Evolutionary conservation across 2,797 vertebrate species (phyloP).

Genomic region (Gymnoscopelus microlampas): DNA sequence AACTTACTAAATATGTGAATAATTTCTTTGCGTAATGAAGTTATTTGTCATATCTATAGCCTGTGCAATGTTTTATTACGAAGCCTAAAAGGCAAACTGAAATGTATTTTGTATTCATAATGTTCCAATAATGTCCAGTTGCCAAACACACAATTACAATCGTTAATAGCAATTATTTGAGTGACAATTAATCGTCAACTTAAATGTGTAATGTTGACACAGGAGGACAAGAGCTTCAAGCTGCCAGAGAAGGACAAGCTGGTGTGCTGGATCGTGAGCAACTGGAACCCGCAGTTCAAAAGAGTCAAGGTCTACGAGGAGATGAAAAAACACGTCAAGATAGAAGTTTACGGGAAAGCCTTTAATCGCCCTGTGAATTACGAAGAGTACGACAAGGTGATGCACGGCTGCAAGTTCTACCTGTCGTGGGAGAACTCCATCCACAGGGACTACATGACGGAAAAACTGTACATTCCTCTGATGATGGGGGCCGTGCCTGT

Average conservation of each 20-base stretch:
- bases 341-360: conserved; percentile 9
- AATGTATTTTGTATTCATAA: no score
- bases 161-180: conserved; percentile 78
- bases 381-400: not conserved
- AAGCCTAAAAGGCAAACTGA: no score
- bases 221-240: no score
- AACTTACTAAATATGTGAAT: accelerated
- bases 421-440: conserved; percentile 47
- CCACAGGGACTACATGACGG: conserved; percentile 46
- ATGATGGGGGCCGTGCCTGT: conserved; percentile 24
- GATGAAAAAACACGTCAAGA: conserved; percentile 25
- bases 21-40: no score
- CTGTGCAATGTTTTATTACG: no score
- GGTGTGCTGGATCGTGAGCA: conserved; percentile 88
- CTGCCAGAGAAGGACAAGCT: conserved; percentile 33
- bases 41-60: no score
- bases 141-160: no score
- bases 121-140: no score
- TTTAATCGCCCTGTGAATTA: not conserved
- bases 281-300: conserved; percentile 78
- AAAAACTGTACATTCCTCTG: conserved; percentile 36
- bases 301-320: conserved; percentile 42
- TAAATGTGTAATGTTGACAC: no score
- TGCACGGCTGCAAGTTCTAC: conserved; percentile 50
- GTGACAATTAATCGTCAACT: no score